Base-by-base conservation (phyloP, 2,888 invertebrate species). In the Drosophila colorata region DNA sequence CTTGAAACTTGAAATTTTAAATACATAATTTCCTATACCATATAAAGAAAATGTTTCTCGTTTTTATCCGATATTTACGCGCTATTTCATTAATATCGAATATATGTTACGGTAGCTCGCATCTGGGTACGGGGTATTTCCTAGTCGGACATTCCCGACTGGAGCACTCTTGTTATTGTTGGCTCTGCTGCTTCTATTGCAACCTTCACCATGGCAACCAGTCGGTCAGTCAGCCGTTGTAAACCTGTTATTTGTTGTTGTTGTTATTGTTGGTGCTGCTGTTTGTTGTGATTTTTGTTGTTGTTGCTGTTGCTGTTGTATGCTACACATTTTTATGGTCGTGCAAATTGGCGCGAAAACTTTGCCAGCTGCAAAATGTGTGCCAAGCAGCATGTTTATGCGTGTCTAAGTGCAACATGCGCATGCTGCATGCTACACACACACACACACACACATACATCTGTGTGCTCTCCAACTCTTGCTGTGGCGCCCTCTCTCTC, bases 161-260 rank as follows among this genome's bases (percentile, higher is more conserved):
- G 4, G 33, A 4, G 11, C 33, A 33, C 33, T 33, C 4, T 33
- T 31, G 28, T 63, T 72, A 40, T 64, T 58, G 35, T 49, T 68
- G 46, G 72, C 41, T 55, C 41, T 70, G 74, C 48, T 75, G 69
- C 66, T 63, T 65, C 57, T 63, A 66, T 47, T 68, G 74, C 66
- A 76, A 89, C 89, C 87, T 89, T 87, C 88, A 88, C 84, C 78
- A 75, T 80, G 79, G 66, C 68, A 80, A 74, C 74, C 67, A 86
- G 58, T 79, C 65, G 79, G 76, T 58, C 78, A 73, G 87, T 81
- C 88, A 85, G 84, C 67, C 75, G 75, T 70, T 72, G 74, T 40
- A 84, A 85, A 85, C 84, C 84, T 60, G 84, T 85, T 88, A 72
- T 51, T 72, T 61, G 66, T 77, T 82, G 64, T 64, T 69, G 57